Conservation (phyloP, 2,797 vertebrate species). For the Emys orbicularis region DNA sequence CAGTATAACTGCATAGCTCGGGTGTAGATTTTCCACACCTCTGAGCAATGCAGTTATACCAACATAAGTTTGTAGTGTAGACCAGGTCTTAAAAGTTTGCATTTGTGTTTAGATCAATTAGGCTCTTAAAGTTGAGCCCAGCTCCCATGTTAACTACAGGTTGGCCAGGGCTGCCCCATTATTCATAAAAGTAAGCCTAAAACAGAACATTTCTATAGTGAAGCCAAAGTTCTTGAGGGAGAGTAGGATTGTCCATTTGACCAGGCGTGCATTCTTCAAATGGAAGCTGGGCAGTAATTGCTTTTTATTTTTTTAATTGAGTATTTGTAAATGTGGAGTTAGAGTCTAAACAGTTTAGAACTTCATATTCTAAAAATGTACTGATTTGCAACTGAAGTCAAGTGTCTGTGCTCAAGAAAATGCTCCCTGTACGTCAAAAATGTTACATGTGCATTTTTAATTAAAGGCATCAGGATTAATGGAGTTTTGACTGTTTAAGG, state of each 20-base stretch:
- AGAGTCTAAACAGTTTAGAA: not conserved
- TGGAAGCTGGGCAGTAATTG: constrained; percentile 43
- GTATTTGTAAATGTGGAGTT: not conserved
- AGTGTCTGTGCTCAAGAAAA: constrained; percentile 31
- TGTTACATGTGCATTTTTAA: constrained; percentile 73
- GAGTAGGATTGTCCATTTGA: not conserved
- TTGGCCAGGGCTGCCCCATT: not conserved
- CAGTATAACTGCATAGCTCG: not conserved
- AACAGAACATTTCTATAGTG: constrained; percentile 21
- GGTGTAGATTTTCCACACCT: no score
- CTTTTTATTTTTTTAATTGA: constrained; percentile 28
- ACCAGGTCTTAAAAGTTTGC: not conserved
- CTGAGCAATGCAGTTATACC: not conserved
- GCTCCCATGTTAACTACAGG: not conserved
- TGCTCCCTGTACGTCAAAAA: constrained; percentile 52
- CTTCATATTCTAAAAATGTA: not conserved
- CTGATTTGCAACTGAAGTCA: constrained; percentile 10
- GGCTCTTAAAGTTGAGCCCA: constrained; percentile 28
- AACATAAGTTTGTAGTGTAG: not conserved
- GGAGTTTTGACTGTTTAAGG: constrained; percentile 77
- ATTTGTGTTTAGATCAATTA: not conserved
- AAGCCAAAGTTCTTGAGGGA: not conserved
- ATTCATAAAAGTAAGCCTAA: not conserved
- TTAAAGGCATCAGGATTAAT: constrained; percentile 77
- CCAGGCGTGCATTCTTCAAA: not conserved